phyloP scores from a whole-genome alignment of 2,797 vertebrate genomes.

The Danionella dracula region DNA sequence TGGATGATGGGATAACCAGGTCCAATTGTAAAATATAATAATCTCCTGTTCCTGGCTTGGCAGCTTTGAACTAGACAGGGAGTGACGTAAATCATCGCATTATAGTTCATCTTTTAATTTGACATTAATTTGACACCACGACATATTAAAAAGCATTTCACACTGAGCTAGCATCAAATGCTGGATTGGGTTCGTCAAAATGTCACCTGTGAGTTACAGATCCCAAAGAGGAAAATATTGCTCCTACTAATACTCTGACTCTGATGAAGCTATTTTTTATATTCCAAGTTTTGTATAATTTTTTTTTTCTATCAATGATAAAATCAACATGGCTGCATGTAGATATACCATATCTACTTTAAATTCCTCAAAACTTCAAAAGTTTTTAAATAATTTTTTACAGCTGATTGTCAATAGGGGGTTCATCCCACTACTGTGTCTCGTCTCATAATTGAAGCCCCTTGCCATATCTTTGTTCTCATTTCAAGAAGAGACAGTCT shows the following conservation, averaged over 20 bases:
- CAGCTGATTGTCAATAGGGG: conserved; percentile 44
- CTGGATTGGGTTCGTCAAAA: conserved; percentile 41
- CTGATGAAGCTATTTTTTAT: conserved; percentile 15
- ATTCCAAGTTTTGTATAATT: conserved; percentile 18
- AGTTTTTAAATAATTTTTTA: conserved; percentile 42
- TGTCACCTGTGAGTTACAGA: conserved; percentile 35
- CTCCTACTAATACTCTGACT: conserved; percentile 42
- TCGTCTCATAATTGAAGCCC: conserved; percentile 58
- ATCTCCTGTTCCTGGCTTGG: conserved; percentile 23
- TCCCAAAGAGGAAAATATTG: conserved; percentile 25
- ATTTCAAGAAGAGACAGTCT: conserved; percentile 24
- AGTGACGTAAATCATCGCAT: conserved; percentile 43
- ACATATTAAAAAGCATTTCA: conserved; percentile 36
- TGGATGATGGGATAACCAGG: conserved; percentile 49
- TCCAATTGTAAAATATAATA: conserved; percentile 37
- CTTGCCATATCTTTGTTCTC: conserved; percentile 48
- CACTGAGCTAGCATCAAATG: conserved; percentile 12
- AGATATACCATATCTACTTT: conserved; percentile 34
- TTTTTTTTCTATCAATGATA: conserved; percentile 39
- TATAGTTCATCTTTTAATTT: conserved; percentile 39
- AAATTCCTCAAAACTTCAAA: conserved; percentile 49
- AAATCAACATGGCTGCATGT: conserved; percentile 41
- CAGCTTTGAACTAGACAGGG: conserved; percentile 38
- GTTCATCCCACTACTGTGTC: conserved; percentile 53
- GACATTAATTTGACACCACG: conserved; percentile 42